Evolutionary conservation across 2,888 invertebrate species (phyloP), one percentile per base, ranked within the genome.

Genomic region (Pomacea canaliculata): DNA sequence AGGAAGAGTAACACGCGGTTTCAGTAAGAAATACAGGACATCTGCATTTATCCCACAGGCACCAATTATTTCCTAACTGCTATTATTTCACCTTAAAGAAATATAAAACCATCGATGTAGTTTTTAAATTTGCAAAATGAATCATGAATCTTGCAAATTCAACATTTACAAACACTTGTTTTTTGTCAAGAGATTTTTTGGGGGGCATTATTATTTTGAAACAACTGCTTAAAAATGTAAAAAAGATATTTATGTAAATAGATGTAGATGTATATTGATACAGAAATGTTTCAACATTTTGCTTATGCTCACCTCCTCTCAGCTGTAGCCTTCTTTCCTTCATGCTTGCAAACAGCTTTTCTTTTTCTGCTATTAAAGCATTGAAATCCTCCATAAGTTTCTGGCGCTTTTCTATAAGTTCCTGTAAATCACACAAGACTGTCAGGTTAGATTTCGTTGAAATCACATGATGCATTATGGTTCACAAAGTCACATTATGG

Each of bases 361-460:
- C 91, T 87, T 95, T 94, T 88, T 94, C 93, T 82, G 94, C 93
- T 83, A 96, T 93, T 91, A 96, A 97, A 87, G 95, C 94, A 87
- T 94, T 93, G 91, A 96, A 95, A 84, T 96, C 95, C 91, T 95
- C 94, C 94, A 97, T 95, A 83, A 97, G 93, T 84, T 95, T 94
- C 49, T 96, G 94, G 65, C 98, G 94, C 91, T 97, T 97, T 86
- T 98, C 97, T 76, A 98, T 94, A 88, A 97, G 92, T 92, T 98
- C 98, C 93, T 93, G 80, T 7, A 86, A 86, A 77, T 65, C 19
- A 68, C 75, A 51, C 51, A 56, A 1, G 51, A 56, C 8, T 16
- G 16, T 10, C 51, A 56, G 51, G 51, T 56, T 56, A 56, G 2
- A 10, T 56, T 16, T 56, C 51, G 4, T 10, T 56, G 51, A 56